Percentiles rank a stretch among this genome's conserved stretches.
Conservation (phyloP, 37 sponge, comb jelly and placozoan genomes). For the Diacarnus erythraeanus region DNA sequence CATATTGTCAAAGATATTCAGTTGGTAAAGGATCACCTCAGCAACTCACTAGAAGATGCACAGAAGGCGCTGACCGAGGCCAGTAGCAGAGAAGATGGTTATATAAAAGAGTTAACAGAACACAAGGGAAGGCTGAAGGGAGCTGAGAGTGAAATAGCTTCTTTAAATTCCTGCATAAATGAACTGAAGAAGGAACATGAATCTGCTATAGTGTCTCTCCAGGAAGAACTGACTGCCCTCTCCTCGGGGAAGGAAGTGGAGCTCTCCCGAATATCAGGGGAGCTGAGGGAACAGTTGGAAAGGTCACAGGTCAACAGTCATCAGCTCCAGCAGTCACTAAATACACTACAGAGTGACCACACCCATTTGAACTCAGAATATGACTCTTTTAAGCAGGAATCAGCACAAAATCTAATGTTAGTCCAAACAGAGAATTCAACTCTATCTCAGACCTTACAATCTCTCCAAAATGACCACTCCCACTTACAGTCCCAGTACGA, state of each 20-base stretch:
- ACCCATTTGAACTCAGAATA: background rate
- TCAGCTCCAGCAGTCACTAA: constrained; percentile 3
- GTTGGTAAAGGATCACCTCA: constrained; percentile 7
- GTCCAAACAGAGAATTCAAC: background rate
- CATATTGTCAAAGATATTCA: background rate
- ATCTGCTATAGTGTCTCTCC: constrained; percentile 1
- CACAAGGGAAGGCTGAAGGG: constrained; percentile 5
- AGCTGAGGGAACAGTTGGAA: constrained; percentile 27
- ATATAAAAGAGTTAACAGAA: background rate
- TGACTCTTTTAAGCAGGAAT: background rate
- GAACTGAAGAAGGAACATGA: constrained; percentile 7
- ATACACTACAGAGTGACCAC: constrained; percentile 10
- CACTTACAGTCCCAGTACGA: background rate
- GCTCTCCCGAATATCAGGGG: constrained; percentile 12
- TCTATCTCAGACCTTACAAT: background rate
- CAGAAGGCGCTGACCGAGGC: background rate
- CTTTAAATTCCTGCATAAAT: background rate
- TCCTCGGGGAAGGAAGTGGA: constrained; percentile 29
- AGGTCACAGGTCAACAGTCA: constrained; percentile 4
- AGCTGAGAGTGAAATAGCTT: constrained; percentile 9
- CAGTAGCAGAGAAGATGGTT: constrained; percentile 1
- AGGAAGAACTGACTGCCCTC: constrained; percentile 37
- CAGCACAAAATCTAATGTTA: background rate
- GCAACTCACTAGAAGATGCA: background rate
- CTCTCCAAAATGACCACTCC: background rate